A percentile compares a stretch with the other conserved stretches of the same genome.
These are phyloP conservation scores for Pseudococcus viburni DNA, from an alignment of 2,888 invertebrate species.

Conservation along the genomic window DNA sequence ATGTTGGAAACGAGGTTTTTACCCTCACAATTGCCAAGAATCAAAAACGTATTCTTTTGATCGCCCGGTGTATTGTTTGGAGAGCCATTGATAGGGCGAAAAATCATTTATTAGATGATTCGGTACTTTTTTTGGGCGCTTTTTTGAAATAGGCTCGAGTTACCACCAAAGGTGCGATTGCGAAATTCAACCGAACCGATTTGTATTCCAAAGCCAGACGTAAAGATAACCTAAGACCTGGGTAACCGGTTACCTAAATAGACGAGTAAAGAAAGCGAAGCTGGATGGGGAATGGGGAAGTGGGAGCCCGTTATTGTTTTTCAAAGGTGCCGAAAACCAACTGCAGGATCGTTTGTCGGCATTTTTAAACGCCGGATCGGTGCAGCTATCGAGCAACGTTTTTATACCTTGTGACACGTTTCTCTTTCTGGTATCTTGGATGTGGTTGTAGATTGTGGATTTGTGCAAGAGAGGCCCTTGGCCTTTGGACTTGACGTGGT, in stretches of 20 bases:
- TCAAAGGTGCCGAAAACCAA: slow-evolving; percentile 50
- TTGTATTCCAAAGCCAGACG: not conserved
- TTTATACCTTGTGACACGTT: too few species aligned
- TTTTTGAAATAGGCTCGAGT: not conserved
- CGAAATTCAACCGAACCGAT: not conserved
- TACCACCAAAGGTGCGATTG: slow-evolving; percentile 26
- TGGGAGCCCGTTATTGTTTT: slow-evolving; percentile 13
- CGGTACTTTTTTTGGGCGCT: not conserved
- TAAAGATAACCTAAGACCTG: not conserved
- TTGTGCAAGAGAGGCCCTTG: too few species aligned
- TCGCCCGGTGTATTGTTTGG: not conserved
- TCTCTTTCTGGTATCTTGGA: too few species aligned
- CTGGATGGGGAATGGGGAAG: too few species aligned
- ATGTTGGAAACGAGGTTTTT: not conserved
- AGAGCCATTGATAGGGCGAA: not conserved
- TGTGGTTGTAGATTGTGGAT: not conserved
- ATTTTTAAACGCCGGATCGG: slow-evolving; percentile 28
- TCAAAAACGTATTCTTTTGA: not conserved
- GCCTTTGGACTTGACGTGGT: too few species aligned
- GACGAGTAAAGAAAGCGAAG: too few species aligned
- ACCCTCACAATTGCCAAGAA: not conserved
- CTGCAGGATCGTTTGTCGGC: slow-evolving; percentile 35
- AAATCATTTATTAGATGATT: slow-evolving; percentile 45
- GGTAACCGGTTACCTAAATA: not conserved
- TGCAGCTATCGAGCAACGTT: not conserved